These are phyloP conservation scores for Oryzias sinensis DNA, from an alignment of 2,797 vertebrate species.

Conservation along the genomic window DNA sequence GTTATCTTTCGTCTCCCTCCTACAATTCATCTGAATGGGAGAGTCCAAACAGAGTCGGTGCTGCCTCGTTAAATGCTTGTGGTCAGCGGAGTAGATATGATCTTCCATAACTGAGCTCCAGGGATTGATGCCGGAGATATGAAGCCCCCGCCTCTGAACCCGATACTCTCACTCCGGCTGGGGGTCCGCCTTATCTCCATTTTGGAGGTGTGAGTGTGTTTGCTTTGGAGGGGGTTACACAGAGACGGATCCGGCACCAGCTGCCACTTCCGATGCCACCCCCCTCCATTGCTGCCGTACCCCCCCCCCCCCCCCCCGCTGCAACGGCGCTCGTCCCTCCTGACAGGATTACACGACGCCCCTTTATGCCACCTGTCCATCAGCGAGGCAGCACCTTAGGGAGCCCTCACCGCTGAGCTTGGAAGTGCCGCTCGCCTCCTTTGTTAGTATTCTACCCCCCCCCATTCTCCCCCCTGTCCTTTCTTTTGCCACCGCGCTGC, in stretches of 20 bases:
- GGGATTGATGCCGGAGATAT: constrained; percentile 54
- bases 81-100: constrained; percentile 72
- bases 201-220: constrained; percentile 41
- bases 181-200: constrained; percentile 37
- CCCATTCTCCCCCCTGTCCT: constrained; percentile 14
- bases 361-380: constrained; percentile 79
- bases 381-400: constrained; percentile 71
- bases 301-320: constrained; percentile 10
- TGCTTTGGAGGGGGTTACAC: constrained; percentile 53
- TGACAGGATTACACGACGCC: constrained; percentile 75
- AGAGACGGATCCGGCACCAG: constrained; percentile 73
- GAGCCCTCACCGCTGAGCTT: constrained; percentile 65
- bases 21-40: constrained; percentile 67
- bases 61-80: constrained; percentile 72
- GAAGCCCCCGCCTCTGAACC: constrained; percentile 48
- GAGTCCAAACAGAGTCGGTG: constrained; percentile 58
- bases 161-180: constrained; percentile 48
- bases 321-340: constrained; percentile 64
- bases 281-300: not conserved
- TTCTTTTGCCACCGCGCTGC: constrained; percentile 47
- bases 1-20: constrained; percentile 32
- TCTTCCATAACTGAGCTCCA: constrained; percentile 74
- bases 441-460: constrained; percentile 63
- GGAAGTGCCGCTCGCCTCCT: constrained; percentile 58
- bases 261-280: constrained; percentile 66